Percentiles rank a stretch among this genome's conserved stretches.
Conservation (phyloP, 1,140 invertebrate species). For the Pseudomyrmex cubaensis region DNA sequence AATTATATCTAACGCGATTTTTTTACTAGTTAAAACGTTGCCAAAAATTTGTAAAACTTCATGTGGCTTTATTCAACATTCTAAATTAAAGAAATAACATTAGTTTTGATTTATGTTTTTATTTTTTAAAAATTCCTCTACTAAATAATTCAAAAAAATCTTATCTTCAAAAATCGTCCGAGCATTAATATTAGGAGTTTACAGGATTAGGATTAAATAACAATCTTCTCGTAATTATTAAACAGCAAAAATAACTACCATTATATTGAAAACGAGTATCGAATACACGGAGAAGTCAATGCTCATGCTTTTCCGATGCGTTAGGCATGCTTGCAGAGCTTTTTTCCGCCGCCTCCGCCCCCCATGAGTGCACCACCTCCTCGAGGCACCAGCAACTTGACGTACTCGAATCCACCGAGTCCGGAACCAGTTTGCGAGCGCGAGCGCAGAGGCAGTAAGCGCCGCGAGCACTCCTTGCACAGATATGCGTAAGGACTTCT, state of each 20-base stretch:
- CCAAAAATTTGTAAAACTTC: too few relatives aligned
- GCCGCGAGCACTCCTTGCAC: conserved; percentile 83
- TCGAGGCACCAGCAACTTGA: conserved; percentile 82
- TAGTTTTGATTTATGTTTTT: too few relatives aligned
- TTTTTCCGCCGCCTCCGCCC: conserved; percentile 84
- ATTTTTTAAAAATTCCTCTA: too few relatives aligned
- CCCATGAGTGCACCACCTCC: conserved; percentile 82
- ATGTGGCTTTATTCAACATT: too few relatives aligned
- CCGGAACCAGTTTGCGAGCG: conserved; percentile 82
- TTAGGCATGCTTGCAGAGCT: conserved; percentile 85
- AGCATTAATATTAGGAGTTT: background rate
- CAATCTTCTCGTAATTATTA: background rate
- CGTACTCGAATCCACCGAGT: conserved; percentile 84
- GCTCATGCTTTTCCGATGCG: conserved; percentile 30
- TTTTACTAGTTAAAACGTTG: too few relatives aligned
- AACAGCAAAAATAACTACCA: background rate
- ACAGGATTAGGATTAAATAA: background rate
- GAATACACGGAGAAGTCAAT: conserved; percentile 12
- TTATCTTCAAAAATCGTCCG: too few relatives aligned
- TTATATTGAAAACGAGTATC: background rate
- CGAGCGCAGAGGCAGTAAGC: conserved; percentile 82
- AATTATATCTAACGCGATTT: too few relatives aligned
- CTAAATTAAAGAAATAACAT: too few relatives aligned
- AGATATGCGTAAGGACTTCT: conserved; percentile 82
- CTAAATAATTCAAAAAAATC: too few relatives aligned